Conservation (phyloP, 2,113 vertebrate species). For the Datnioides undecimradiatus region DNA sequence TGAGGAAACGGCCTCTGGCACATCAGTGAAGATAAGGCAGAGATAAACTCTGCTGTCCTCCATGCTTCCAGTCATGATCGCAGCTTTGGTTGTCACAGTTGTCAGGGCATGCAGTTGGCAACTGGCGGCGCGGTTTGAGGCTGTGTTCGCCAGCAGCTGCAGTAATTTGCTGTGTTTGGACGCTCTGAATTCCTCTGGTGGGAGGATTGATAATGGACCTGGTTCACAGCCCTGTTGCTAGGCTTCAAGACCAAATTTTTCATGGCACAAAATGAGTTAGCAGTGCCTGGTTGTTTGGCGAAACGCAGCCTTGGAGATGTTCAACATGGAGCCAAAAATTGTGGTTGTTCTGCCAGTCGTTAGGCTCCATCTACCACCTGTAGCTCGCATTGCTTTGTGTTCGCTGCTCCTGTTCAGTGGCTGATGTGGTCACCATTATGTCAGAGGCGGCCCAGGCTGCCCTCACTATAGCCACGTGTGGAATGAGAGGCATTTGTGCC, state of each 20-base stretch:
- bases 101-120: conserved; percentile 72
- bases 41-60: conserved; percentile 53
- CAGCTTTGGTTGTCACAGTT: conserved; percentile 70
- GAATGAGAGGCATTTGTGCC: conserved; percentile 44
- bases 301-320: background rate
- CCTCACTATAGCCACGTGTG: conserved; percentile 13
- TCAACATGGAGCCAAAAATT: background rate
- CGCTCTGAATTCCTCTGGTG: conserved; percentile 72
- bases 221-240: conserved; percentile 65
- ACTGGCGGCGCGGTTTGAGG: conserved; percentile 55
- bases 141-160: conserved; percentile 75
- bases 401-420: background rate
- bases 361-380: background rate
- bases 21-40: conserved; percentile 47
- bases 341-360: background rate
- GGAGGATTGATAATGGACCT: conserved; percentile 68
- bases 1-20: conserved; percentile 33
- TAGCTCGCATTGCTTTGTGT: background rate
- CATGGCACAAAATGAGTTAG: conserved; percentile 20
- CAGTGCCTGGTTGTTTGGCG: conserved; percentile 17
- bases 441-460: conserved; percentile 13
- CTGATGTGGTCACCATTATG: conserved; percentile 26
- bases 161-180: conserved; percentile 76
- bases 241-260: conserved; percentile 54
- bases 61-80: conserved; percentile 38